Percentiles rank a stretch among this genome's conserved stretches.
These are phyloP conservation scores for Hiodon tergisus DNA, from an alignment of 2,113 vertebrate genomes.

Conservation along the genomic window DNA sequence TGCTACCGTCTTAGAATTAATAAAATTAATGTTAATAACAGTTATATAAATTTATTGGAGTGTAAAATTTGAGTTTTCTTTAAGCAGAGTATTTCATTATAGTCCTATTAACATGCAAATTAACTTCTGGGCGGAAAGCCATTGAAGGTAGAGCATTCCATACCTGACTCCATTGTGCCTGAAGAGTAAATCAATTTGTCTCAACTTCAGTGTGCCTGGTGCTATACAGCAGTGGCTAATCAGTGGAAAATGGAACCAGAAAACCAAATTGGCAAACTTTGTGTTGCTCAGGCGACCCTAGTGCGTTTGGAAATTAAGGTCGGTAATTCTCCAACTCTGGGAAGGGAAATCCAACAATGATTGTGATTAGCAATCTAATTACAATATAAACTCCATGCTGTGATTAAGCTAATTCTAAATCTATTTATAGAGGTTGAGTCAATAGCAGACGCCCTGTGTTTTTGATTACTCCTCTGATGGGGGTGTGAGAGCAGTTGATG, in stretches of 20 bases:
- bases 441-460: not conserved
- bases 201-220: not conserved
- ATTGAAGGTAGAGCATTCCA: not conserved
- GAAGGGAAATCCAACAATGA: constrained; percentile 56
- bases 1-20: constrained; percentile 11
- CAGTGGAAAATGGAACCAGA: constrained; percentile 53
- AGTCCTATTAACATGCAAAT: constrained; percentile 43
- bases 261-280: constrained; percentile 53
- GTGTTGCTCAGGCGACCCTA: constrained; percentile 39
- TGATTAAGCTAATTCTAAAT: constrained; percentile 44
- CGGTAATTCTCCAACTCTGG: constrained; percentile 52
- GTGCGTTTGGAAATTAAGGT: constrained; percentile 60
- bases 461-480: not conserved
- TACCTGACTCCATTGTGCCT: constrained; percentile 21
- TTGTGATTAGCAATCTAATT: constrained; percentile 65
- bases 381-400: constrained; percentile 53
- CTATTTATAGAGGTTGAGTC: constrained; percentile 36
- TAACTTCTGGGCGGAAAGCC: constrained; percentile 17
- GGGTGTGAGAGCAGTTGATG: not conserved
- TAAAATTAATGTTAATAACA: constrained; percentile 21
- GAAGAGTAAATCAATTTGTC: constrained; percentile 12
- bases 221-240: constrained; percentile 51
- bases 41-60: constrained; percentile 26
- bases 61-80: constrained; percentile 30
- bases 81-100: constrained; percentile 29